Evolutionary conservation across 2,888 invertebrate genomes (phyloP), one percentile per base, ranked within the genome.

Genomic region (Branchellion lobata): DNA sequence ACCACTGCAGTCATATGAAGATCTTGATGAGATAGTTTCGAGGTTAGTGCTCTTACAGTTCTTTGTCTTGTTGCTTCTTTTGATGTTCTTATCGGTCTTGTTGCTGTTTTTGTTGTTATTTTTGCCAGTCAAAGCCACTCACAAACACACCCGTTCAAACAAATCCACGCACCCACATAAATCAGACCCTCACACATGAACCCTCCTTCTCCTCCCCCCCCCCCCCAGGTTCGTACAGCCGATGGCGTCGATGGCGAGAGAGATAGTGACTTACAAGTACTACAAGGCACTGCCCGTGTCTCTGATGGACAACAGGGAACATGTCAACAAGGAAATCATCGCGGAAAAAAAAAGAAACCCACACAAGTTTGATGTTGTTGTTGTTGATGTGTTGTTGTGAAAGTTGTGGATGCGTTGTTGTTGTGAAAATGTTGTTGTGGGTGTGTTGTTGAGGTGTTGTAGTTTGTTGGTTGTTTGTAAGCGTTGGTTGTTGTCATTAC

Each of bases 21-120:
- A 99, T 88, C 89, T 99, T 47, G 99, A 99, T 88, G 99, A 99
- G 92, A 99, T 99, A 81, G 94, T 99, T 79, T 97, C 61, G 21
- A n/a, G 61, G 61, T 57, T 14, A 40, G 8, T 40, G 14, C 40
- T 8, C 5, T 14, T 40, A 8, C 14, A 8, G 40, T 40, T 5
- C 14, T 5, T 40, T 14, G 5, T 8, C 14, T 40, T 40, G 40
- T 40, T 5, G 40, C 40, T 40, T 40, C 40, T n/a, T 47, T 47
- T 14, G 47, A 18, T 14, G 47, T 47, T 47, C 18, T 47, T 47
- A 47, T 14, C 47, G 11, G n/a, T n/a, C n/a, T n/a, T n/a, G n/a
- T n/a, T n/a, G n/a, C n/a, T n/a, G n/a, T n/a, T n/a, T n/a, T n/a
- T n/a, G n/a, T n/a, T n/a, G n/a, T n/a, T n/a, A n/a, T n/a, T n/a